Base-by-base conservation (phyloP, 2,113 vertebrate genomes). In the Macroglossus sobrinus region DNA sequence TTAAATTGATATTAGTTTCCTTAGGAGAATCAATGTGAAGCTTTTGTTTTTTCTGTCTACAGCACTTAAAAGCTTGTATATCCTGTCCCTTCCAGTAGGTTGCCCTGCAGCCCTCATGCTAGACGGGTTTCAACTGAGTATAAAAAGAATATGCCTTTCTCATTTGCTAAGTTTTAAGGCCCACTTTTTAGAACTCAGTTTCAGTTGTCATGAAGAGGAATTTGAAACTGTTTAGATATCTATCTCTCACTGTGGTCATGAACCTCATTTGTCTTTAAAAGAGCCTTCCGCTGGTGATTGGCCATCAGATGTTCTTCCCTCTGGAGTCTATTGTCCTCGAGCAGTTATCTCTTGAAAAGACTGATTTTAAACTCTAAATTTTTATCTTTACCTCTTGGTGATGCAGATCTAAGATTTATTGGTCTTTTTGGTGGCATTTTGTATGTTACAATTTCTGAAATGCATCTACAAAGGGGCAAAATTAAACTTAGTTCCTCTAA, bases 1-100 rank as follows among this genome's bases (percentile, higher is more conserved):
- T 78, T 95, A 90, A 82, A 92, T 78, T 93, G 53, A 68, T 87
- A 33, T 55, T 75, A 28, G 43, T 63, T 96, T 93, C 84, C 38
- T 76, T 78, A 61, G 45, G 40, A 88, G n/a, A 92, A 86, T 40
- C 14, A 16, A 0, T 74, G 4, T 74, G 35, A 81, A 92, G 53
- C 45, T 68, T 3, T 66, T 64, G 5, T 53, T 72, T 85, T 69
- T 91, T 89, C 55, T 85, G 2, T 38, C 35, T 61, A 7, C 13
- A 59, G 47, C 38, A 55, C 24, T 69, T 95, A 78, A 22, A 89
- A 91, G 57, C 28, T 11, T 9, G 2, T 64, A 21, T 93, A 22
- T 85, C 30, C n/a, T 81, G 2, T 71, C 50, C 18, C 66, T 64
- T 86, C 63, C 50, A 26, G 7, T 89, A 71, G 43, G 15, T 63